Conservation (phyloP, 2,888 invertebrate species). For the Meloe dianella region DNA sequence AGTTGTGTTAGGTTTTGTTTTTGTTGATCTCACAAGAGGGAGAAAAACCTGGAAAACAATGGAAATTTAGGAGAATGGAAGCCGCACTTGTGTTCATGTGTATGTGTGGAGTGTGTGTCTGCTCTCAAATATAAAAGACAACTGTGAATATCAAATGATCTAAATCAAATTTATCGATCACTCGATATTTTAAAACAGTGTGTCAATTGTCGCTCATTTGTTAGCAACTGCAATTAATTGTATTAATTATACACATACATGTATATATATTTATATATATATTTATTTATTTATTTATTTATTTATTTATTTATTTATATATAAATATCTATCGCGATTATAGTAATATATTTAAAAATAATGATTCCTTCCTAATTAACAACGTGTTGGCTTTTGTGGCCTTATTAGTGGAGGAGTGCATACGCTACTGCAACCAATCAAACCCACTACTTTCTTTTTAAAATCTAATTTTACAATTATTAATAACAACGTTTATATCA, state of each 20-base stretch:
- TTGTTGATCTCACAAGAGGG: too few species aligned
- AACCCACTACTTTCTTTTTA: conserved; percentile 31
- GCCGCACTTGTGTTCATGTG: conserved; percentile 42
- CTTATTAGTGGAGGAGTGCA: conserved; percentile 46
- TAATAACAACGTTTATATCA: conserved; percentile 14
- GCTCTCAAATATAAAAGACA: not conserved
- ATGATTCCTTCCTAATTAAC: conserved; percentile 56
- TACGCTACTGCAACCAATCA: conserved; percentile 54
- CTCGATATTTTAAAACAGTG: conserved; percentile 37
- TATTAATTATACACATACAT: not conserved
- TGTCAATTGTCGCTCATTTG: conserved; percentile 38
- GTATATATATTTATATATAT: conserved; percentile 43
- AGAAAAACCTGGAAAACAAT: too few species aligned
- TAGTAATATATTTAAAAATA: conserved; percentile 54
- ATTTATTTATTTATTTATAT: too few species aligned
- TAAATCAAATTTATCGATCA: conserved; percentile 17
- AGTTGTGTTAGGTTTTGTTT: conserved; percentile 48
- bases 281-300: too few species aligned
- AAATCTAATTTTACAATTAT: conserved; percentile 8
- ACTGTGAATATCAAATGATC: not conserved
- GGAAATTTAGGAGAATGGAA: conserved; percentile 42
- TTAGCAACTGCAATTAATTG: conserved; percentile 49
- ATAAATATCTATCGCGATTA: conserved; percentile 56
- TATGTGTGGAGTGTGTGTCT: not conserved
- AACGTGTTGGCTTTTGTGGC: conserved; percentile 49